These are phyloP conservation scores for Nestor notabilis DNA, from an alignment of 2,113 vertebrate species.

Conservation along the genomic window DNA sequence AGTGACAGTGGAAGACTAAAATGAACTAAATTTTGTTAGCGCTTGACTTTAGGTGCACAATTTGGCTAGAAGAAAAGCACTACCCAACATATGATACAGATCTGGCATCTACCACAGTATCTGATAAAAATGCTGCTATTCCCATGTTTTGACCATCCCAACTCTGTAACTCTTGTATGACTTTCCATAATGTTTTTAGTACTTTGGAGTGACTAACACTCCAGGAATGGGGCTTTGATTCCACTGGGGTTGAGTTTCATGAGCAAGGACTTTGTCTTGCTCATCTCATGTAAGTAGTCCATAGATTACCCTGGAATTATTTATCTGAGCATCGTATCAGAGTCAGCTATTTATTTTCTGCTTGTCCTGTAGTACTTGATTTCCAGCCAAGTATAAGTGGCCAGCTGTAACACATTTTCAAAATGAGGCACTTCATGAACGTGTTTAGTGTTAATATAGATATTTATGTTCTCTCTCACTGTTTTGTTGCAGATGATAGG, in stretches of 20 bases:
- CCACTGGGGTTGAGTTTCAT: not conserved
- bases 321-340: not conserved
- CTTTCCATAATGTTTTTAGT: not conserved
- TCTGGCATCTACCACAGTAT: not conserved
- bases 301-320: not conserved
- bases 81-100: not conserved
- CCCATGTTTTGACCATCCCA: not conserved
- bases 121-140: not conserved
- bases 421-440: constrained; percentile 61
- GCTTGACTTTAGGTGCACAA: not conserved
- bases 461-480: constrained; percentile 53
- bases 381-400: constrained; percentile 49
- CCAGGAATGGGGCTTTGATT: not conserved
- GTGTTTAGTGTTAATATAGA: constrained; percentile 47
- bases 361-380: constrained; percentile 44
- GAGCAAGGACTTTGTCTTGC: not conserved
- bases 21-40: not conserved
- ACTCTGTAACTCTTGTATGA: rapidly evolving
- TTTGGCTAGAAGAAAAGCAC: not conserved
- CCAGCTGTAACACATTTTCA: constrained; percentile 64
- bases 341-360: constrained; percentile 37
- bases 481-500: constrained; percentile 56
- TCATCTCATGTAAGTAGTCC: not conserved
- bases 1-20: not conserved
- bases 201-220: rapidly evolving